These are phyloP conservation scores for Melanotaenia maccullochi DNA, from an alignment of 2,797 vertebrate species.

Conservation along the genomic window DNA sequence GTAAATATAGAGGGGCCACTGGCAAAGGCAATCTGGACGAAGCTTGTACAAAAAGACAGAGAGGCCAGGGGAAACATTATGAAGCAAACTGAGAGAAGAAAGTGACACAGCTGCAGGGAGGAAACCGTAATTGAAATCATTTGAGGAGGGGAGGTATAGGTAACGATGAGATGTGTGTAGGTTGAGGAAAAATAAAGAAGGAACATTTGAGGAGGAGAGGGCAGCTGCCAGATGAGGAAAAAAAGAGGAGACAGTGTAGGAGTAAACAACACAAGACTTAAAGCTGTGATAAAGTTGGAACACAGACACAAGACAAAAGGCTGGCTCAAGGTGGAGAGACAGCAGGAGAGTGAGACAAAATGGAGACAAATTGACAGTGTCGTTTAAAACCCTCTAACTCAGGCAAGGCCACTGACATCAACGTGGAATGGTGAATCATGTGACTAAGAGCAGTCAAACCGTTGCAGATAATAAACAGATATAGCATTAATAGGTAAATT, in stretches of 20 bases:
- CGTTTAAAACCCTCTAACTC: not conserved
- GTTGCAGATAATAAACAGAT: not conserved
- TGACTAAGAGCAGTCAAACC: not conserved
- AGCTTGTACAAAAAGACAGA: conserved; percentile 39
- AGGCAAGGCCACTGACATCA: not conserved
- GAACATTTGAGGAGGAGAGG: conserved; percentile 33
- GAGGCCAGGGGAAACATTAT: conserved; percentile 45
- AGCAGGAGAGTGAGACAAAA: conserved; percentile 10
- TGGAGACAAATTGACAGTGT: conserved; percentile 9
- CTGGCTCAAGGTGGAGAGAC: conserved; percentile 14
- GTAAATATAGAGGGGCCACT: conserved; percentile 30
- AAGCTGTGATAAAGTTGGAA: conserved; percentile 30
- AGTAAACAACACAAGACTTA: conserved; percentile 20
- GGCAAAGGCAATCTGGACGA: conserved; percentile 48
- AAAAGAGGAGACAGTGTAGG: conserved; percentile 34
- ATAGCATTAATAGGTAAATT: not conserved
- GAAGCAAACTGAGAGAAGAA: conserved; percentile 56
- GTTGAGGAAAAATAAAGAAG: conserved; percentile 31
- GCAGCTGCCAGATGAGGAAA: conserved; percentile 44
- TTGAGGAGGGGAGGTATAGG: conserved; percentile 52
- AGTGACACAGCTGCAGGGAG: conserved; percentile 66
- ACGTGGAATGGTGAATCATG: not conserved
- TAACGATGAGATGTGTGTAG: conserved; percentile 31
- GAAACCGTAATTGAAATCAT: conserved; percentile 72
- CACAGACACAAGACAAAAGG: conserved; percentile 14